Evolutionary conservation across 2,797 vertebrate species (phyloP).

Genomic region (Acanthopagrus latus): DNA sequence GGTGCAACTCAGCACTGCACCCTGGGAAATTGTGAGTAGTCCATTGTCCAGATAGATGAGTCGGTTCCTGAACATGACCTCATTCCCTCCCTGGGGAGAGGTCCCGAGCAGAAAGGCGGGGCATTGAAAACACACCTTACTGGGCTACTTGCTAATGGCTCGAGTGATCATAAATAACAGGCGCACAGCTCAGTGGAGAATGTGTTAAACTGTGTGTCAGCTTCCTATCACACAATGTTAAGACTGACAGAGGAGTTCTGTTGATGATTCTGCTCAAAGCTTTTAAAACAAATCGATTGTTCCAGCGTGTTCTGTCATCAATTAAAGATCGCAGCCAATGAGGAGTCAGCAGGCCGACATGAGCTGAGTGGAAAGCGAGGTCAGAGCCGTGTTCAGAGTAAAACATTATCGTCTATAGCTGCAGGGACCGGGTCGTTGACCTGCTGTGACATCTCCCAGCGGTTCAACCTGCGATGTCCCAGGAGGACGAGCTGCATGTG

Average conservation of each 20-base stretch:
- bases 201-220: constrained; percentile 2
- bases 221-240: constrained; percentile 13
- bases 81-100: constrained; percentile 64
- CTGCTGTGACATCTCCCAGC: constrained; percentile 31
- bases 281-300: constrained; percentile 45
- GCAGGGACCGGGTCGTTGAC: constrained; percentile 59
- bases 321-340: constrained; percentile 25
- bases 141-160: not conserved
- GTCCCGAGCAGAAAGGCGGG: constrained; percentile 33
- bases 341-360: not conserved
- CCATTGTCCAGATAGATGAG: constrained; percentile 87
- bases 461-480: constrained; percentile 39
- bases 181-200: not conserved
- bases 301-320: not conserved
- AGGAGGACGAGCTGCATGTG: constrained; percentile 31
- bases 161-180: not conserved
- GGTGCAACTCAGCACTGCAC: constrained; percentile 61
- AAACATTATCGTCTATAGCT: constrained; percentile 48
- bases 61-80: constrained; percentile 88
- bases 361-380: constrained; percentile 34
- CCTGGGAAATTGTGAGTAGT: constrained; percentile 79
- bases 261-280: not conserved
- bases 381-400: constrained; percentile 35
- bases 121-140: constrained; percentile 47
- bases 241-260: not conserved